A percentile compares a stretch with the other conserved stretches of the same genome.
Conservation (phyloP, 2,113 vertebrate species). For the Grammomys dolichurus region DNA sequence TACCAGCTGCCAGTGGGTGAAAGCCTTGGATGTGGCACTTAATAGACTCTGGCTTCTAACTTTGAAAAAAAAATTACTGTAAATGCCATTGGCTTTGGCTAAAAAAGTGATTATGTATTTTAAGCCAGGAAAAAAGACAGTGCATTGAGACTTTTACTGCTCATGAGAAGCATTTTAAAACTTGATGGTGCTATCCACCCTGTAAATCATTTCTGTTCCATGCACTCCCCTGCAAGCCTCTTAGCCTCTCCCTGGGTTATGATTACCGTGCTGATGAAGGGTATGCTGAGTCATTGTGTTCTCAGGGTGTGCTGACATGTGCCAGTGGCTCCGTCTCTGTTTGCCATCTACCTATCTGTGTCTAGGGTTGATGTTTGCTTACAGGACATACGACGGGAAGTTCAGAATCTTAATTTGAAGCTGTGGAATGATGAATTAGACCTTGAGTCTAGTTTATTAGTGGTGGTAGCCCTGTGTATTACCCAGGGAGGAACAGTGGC, state of each 20-base stretch:
- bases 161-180: not conserved
- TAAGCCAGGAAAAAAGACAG: not conserved
- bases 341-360: not conserved
- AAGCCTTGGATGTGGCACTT: not conserved
- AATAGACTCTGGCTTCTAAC: not conserved
- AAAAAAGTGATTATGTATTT: not conserved
- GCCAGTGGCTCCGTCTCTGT: not conserved
- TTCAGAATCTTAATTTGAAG: conserved; percentile 47
- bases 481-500: not conserved
- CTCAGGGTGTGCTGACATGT: not conserved
- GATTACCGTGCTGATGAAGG: not conserved
- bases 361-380: conserved; percentile 24
- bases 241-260: not conserved
- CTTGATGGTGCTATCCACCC: not conserved
- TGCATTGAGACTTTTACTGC: conserved; percentile 2
- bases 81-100: not conserved
- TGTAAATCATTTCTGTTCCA: not conserved
- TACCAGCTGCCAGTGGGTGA: not conserved
- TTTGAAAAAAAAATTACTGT: not conserved
- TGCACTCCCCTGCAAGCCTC: not conserved
- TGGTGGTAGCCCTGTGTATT: not conserved
- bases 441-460: not conserved
- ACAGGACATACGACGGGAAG: not conserved
- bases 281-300: not conserved
- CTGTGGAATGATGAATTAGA: not conserved